Base-by-base conservation (phyloP, 2,797 vertebrate species). In the Falco naumanni region DNA sequence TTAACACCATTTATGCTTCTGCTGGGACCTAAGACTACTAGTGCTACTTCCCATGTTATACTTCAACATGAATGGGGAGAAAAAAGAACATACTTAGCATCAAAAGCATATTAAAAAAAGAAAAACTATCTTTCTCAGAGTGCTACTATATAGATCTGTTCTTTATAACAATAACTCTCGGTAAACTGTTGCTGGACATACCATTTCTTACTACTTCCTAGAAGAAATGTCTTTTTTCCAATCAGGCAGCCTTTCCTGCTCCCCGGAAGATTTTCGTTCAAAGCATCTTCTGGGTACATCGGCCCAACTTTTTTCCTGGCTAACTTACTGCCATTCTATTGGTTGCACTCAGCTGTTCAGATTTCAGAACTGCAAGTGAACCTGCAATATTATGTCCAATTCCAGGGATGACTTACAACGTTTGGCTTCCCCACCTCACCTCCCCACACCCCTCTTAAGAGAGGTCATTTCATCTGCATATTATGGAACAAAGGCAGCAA, bases 1-100 rank as follows among this genome's bases (percentile, higher is more conserved):
- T 86, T 87, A 95, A 53, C 90, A 96, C 54, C 54, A 90, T 13
- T 74, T 87, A 93, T 28, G 45, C 75, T 87, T 66, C 25, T 84
- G 29, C 5, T 56, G 57, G 63, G 75, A 60, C 60, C 68, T 65
- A 89, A 50, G 33, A 87, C 65, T 91, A 63, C 34, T 39, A 57
- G 63, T 24, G 29, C 86, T 84, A 48, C 75, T 9, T 90, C 63
- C 64, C 54, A 61, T 17, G 80, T 21, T 90, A 54, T 56, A 69
- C 41, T 87, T 57, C 34, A n/a, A 78, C 2, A 26, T 0, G 1
- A 83, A 85, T 3, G 7, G 26, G 20, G 6, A 16, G 43, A 18
- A 4, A 17, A 29, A 53, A 37, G 28, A 26, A 20, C 0, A 1
- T 17, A 41, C 17, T 82, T 19, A 4, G 6, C 34, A 75, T 33